A percentile compares a stretch with the other conserved stretches of the same genome.
Evolutionary conservation across 1,140 invertebrate genomes (phyloP).

Genomic region (Bombus picipes): DNA sequence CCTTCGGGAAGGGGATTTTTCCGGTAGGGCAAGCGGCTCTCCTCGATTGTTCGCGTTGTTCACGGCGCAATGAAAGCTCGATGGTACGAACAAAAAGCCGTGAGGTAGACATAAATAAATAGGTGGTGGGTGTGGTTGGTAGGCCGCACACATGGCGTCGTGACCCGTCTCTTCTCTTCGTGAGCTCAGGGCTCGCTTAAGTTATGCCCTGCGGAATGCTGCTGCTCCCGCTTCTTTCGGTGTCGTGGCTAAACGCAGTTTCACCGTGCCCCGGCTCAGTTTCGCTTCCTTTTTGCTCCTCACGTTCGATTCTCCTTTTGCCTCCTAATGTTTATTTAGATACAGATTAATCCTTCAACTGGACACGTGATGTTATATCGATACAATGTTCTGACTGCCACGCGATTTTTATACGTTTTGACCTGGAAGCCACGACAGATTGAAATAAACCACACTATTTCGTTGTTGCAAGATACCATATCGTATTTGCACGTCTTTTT

Average conservation of each 20-base stretch:
- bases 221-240: slow-evolving; percentile 62
- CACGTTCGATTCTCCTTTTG: neutral
- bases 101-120: slow-evolving; percentile 71
- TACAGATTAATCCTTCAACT: neutral
- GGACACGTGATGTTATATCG: no score
- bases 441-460: no score
- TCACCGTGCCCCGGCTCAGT: slow-evolving; percentile 12
- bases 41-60: slow-evolving; percentile 62
- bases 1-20: slow-evolving; percentile 51
- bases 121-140: slow-evolving; percentile 69
- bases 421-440: no score
- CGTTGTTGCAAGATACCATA: no score
- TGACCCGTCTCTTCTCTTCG: slow-evolving; percentile 70
- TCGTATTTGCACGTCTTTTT: no score
- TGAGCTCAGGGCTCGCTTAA: slow-evolving; percentile 64
- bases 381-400: no score
- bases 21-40: slow-evolving; percentile 41
- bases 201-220: slow-evolving; percentile 69
- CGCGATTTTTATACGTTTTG: no score
- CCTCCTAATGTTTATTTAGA: neutral
- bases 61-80: slow-evolving; percentile 65
- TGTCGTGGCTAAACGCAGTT: slow-evolving; percentile 50
- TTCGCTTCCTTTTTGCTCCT: neutral
- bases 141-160: slow-evolving; percentile 72
- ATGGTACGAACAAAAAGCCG: slow-evolving; percentile 66